Conservation (phyloP, 23 tunicate species). For the Diplosoma virens region DNA sequence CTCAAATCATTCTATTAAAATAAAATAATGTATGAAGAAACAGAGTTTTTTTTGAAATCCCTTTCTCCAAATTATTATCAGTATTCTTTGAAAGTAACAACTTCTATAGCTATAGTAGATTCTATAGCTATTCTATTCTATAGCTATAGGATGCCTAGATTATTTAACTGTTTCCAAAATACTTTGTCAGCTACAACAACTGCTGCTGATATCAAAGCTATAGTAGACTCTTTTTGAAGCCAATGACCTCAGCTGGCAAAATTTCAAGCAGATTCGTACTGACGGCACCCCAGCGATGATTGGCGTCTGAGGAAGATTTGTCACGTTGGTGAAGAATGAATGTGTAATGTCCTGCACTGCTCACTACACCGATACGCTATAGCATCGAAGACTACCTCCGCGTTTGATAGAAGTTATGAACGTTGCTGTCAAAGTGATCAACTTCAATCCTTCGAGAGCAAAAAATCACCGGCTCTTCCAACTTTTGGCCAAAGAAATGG, state of each 20-base stretch:
- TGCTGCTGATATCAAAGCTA: slow-evolving; percentile 8
- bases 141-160: too few species aligned
- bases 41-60: too few species aligned
- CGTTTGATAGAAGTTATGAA: slow-evolving; percentile 27
- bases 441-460: slow-evolving; percentile 1
- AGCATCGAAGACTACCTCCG: slow-evolving; percentile 9
- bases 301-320: slow-evolving; percentile 32
- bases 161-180: too few species aligned
- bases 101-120: too few species aligned
- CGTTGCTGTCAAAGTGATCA: slow-evolving; percentile 17
- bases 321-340: slow-evolving; percentile 22
- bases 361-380: slow-evolving; percentile 31
- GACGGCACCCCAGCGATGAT: slow-evolving; percentile 9
- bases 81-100: too few species aligned
- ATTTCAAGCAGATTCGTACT: slow-evolving; percentile 11
- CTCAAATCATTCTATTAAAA: too few species aligned
- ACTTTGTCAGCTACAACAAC: slow-evolving; percentile 7
- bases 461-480: slow-evolving; percentile 19
- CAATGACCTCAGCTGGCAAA: slow-evolving; percentile 9
- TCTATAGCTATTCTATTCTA: too few species aligned
- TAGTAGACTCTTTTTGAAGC: slow-evolving; percentile 8
- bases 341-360: slow-evolving; percentile 26
- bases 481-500: slow-evolving; percentile 22
- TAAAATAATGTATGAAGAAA: too few species aligned
- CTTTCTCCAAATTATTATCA: too few species aligned